Percentiles rank a stretch among this genome's conserved stretches.
phyloP scores from a whole-genome alignment of 2,797 vertebrate species.

The Phataginus tetradactyla region DNA sequence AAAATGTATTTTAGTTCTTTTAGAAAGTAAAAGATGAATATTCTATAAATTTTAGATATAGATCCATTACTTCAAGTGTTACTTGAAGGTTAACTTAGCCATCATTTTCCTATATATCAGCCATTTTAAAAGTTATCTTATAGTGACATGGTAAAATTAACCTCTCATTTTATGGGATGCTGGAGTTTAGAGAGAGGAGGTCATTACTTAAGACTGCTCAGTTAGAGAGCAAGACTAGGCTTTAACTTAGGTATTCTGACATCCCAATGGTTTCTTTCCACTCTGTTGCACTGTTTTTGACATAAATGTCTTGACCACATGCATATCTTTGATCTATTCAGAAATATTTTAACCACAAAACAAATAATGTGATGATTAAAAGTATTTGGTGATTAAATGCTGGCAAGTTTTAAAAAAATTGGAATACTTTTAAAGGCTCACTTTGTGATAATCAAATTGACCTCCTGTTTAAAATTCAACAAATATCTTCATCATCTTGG shows the following conservation, averaged over 20 bases:
- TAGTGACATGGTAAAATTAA: background rate
- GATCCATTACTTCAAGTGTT: background rate
- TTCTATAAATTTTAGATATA: background rate
- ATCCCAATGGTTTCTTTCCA: background rate
- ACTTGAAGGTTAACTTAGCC: background rate
- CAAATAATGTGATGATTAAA: background rate
- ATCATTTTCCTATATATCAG: background rate
- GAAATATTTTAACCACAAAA: background rate
- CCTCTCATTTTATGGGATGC: background rate
- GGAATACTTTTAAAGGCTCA: background rate
- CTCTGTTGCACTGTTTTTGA: background rate
- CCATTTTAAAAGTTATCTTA: background rate
- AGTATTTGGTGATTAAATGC: background rate
- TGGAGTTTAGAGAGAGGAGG: background rate
- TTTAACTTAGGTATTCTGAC: background rate
- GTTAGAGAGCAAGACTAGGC: background rate
- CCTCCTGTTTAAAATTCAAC: background rate
- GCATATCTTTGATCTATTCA: background rate
- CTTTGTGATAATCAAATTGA: background rate
- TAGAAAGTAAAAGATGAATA: conserved; percentile 25
- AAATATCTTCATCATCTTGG: background rate
- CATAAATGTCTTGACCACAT: background rate
- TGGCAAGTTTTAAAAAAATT: background rate
- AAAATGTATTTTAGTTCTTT: conserved; percentile 58
- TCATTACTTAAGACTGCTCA: background rate